Evolutionary conservation across 2,113 vertebrate genomes (phyloP).

Genomic region (Psittacula cyanocephala): DNA sequence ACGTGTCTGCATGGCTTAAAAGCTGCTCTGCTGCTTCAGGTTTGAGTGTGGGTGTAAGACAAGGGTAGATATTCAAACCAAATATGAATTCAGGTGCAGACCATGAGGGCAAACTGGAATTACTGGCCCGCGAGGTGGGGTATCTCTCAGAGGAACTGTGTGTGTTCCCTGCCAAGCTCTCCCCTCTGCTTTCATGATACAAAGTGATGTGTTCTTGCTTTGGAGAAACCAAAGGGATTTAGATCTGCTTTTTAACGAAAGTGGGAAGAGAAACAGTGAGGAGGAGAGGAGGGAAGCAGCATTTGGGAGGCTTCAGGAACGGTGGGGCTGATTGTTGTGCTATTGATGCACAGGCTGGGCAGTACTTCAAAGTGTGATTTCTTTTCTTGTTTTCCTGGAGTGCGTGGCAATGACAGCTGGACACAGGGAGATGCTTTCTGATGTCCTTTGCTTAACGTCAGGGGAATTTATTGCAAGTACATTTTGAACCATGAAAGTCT

Average conservation of each 20-base stretch:
- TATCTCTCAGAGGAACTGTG: not conserved
- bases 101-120: not conserved
- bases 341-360: not conserved
- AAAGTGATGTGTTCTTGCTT: not conserved
- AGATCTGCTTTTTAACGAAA: not conserved
- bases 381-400: not conserved
- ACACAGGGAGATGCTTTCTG: not conserved
- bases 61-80: not conserved
- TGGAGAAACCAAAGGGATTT: not conserved
- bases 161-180: not conserved
- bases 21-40: conserved; percentile 1
- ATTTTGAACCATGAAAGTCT: not conserved
- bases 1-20: not conserved
- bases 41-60: not conserved
- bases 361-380: not conserved
- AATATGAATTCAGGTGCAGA: not conserved
- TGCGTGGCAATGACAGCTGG: not conserved
- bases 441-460: not conserved
- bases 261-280: not conserved
- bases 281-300: not conserved
- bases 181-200: not conserved
- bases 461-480: not conserved
- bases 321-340: not conserved
- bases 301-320: not conserved
- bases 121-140: not conserved